These are phyloP conservation scores for Suncus etruscus DNA, from an alignment of 2,113 vertebrate species.

Conservation along the genomic window DNA sequence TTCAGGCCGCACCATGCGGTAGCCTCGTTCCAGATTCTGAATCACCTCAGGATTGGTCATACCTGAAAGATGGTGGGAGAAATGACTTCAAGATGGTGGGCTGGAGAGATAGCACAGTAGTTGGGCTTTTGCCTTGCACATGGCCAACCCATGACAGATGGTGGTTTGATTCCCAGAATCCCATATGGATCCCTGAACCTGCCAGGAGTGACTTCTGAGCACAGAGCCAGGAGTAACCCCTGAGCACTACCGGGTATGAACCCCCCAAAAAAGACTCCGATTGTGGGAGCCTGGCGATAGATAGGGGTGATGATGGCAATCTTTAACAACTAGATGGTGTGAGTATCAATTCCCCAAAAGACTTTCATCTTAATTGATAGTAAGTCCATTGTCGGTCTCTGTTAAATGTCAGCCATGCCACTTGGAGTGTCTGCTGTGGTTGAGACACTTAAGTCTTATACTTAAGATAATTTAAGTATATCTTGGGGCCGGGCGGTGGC, in stretches of 20 bases:
- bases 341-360: not conserved
- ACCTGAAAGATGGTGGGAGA: constrained; percentile 84
- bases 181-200: no score
- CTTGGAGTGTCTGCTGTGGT: not conserved
- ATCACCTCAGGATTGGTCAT: constrained; percentile 99
- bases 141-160: no score
- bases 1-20: constrained; percentile 96
- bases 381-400: not conserved
- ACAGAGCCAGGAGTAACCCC: no score
- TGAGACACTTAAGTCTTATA: not conserved
- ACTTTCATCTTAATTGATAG: not conserved
- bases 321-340: not conserved
- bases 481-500: no score
- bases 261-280: not conserved
- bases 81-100: not conserved
- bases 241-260: no score
- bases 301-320: not conserved
- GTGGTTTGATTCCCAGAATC: no score
- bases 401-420: not conserved
- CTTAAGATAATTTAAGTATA: no score
- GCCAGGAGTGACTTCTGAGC: no score
- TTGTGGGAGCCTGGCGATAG: not conserved
- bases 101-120: no score
- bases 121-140: no score
- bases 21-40: constrained; percentile 94